Base-by-base conservation (phyloP, 2,888 invertebrate species). In the Eucera pruinosa region DNA sequence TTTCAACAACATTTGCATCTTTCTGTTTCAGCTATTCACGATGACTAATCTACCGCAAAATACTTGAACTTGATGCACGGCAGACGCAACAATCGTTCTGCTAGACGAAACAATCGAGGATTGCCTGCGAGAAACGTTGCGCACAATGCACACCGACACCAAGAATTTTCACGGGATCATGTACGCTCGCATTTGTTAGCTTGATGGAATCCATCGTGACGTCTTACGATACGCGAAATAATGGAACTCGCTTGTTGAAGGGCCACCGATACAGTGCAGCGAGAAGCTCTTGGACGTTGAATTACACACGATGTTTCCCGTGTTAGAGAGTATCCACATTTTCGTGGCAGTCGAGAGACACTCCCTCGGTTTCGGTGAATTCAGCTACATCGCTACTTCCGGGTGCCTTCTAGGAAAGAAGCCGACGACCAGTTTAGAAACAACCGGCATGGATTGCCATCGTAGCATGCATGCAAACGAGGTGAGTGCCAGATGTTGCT, bases 211-310 rank as follows among this genome's bases (percentile, higher is more conserved):
- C 80, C 65, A 41, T 55, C 61, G 47, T 55, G 66, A 55, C 36
- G 76, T 68, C 72, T 80, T 54, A 77, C 73, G 85, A 86, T 84
- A 67, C 66, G 15, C 50, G 64, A 73, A 83, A 83, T 87, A 84
- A 87, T 87, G 80, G 81, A 77, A 78, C 30, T 64, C 41, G 64
- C 52, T 71, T 60, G 70, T 78, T 71, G 64, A 61, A 67, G 72
- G 45, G 65, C 45, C 66, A 43, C 20, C 60, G 58, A 27, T 68
- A 72, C 74, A 73, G 79, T 78, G 57, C 61, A 52, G 41, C 60
- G 30, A 45, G 60, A 55, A 60, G 68, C 23, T 39, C 58, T 47
- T 41, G 41, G 9, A 33, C 58, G 43, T 36, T 66, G 45, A 64
- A 66, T 68, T 36, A 52, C 61, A 54, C 64, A 47, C 36, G 66